Evolutionary conservation across 2,113 vertebrate genomes (phyloP), one percentile per base, ranked within the genome.

Genomic region (Nanorana parkeri): DNA sequence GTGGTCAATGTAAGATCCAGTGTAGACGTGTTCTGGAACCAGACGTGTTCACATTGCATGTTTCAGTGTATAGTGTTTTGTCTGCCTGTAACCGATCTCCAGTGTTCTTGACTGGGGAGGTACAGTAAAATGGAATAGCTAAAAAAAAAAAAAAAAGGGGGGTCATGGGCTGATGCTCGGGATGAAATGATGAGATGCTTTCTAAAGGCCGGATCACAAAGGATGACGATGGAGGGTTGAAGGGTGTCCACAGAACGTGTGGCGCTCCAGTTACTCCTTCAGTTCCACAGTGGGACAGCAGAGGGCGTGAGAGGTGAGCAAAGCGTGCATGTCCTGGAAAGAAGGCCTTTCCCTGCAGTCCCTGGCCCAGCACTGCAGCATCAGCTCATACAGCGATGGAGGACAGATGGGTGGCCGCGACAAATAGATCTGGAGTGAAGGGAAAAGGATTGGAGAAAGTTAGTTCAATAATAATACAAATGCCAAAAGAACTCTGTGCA

Each of bases 301-400:
- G 79, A 74, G 60, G 23, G 60, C 47, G 47, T 81, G 79, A 13
- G 79, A 64, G 19, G 68, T 92, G 55, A 98, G 93, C 81, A 95
- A 95, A 76, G 91, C 91, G 87, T 97, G 95, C 86, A 97, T 92
- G 86, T 95, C 86, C 78, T 92, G 84, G 63, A 98, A 98, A 20
- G 93, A 91, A 0, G 96, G 96, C 3, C 96, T 93, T 81, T 95
- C 94, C 85, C 96, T 96, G 73, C 95, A 95, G 89, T 98, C 96
- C 81, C 96, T 90, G 87, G 95, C 93, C 96, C 96, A 98, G 91
- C 96, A 98, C 85, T 87, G 93, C 83, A 96, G 87, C 96, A 98
- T 98, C 86, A 97, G 90, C 89, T 96, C 94, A 0, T 96, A 96
- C 72, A 98, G 91, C 68, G 95, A 91, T 87, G 95, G 92, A 0